Percentiles rank a stretch among this genome's conserved stretches.
Evolutionary conservation across 2,797 vertebrate genomes (phyloP).

Genomic region (Macroramphosus scolopax): DNA sequence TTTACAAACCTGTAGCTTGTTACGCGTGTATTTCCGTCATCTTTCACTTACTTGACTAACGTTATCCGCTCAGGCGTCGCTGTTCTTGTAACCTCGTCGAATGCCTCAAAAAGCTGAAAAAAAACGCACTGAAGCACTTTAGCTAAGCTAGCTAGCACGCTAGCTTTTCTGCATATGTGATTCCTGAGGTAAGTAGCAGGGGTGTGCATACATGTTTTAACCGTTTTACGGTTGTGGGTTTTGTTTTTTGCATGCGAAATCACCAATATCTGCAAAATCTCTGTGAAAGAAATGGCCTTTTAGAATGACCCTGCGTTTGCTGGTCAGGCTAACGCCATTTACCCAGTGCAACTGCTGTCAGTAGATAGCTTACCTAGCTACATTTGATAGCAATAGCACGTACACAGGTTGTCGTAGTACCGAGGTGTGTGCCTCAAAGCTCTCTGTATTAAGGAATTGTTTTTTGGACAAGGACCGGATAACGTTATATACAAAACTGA

Average conservation of each 20-base stretch:
- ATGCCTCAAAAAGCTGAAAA: constrained; percentile 91
- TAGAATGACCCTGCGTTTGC: not conserved
- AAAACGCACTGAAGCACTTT: constrained; percentile 99
- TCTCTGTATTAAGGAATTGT: too few species aligned
- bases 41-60: constrained; percentile 60
- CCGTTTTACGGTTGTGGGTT: not conserved
- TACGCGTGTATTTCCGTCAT: constrained; percentile 42
- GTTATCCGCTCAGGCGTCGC: constrained; percentile 72
- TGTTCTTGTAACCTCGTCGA: constrained; percentile 89
- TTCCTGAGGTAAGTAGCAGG: constrained; percentile 87
- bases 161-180: constrained; percentile 81
- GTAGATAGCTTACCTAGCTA: constrained; percentile 45
- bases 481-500: too few species aligned
- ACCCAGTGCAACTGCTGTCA: constrained; percentile 47
- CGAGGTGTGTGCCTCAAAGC: too few species aligned
- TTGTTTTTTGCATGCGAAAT: constrained; percentile 12
- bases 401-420: too few species aligned
- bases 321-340: constrained; percentile 17
- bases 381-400: too few species aligned
- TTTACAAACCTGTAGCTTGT: constrained; percentile 52
- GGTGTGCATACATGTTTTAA: not conserved
- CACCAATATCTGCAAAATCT: accelerated
- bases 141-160: constrained; percentile 79
- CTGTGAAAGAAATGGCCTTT: not conserved
- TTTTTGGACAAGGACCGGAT: too few species aligned